Percentiles rank a stretch among this genome's conserved stretches.
These are phyloP conservation scores for Agrilus mali DNA, from an alignment of 2,888 invertebrate species.

Conservation along the genomic window DNA sequence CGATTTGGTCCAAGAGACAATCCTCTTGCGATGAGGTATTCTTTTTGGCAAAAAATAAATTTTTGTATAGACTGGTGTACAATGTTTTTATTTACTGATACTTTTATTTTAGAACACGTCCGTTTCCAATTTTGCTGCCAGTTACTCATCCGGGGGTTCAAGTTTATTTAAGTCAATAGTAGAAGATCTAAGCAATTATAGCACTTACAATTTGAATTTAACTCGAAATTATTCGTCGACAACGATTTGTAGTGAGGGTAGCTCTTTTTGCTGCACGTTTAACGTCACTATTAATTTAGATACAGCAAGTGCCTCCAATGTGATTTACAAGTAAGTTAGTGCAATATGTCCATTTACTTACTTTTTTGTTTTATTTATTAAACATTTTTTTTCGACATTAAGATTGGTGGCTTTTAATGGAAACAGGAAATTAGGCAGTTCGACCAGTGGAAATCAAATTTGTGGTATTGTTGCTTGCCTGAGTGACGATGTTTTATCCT, in stretches of 20 bases:
- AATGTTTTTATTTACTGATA: too few relatives aligned
- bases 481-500: conserved; percentile 10
- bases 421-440: conserved; percentile 7
- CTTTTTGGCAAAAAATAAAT: conserved; percentile 5
- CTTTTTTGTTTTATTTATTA: neutral
- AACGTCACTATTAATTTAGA: conserved; percentile 7
- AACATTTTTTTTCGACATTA: conserved; percentile 5
- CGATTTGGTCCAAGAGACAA: conserved; percentile 5
- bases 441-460: conserved; percentile 13
- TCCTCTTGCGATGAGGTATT: conserved; percentile 6
- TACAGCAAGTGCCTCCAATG: conserved; percentile 1
- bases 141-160: neutral
- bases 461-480: conserved; percentile 17
- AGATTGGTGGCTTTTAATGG: conserved; percentile 17
- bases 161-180: conserved; percentile 7
- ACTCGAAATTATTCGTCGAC: conserved; percentile 6
- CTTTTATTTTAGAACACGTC: too few relatives aligned
- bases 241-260: conserved; percentile 11
- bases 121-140: neutral
- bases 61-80: too few relatives aligned
- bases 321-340: conserved; percentile 12
- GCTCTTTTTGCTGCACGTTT: conserved; percentile 12
- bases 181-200: conserved; percentile 12
- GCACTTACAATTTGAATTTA: conserved; percentile 9
- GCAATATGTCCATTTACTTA: neutral